These are phyloP conservation scores for Myotis myotis DNA, from an alignment of 2,797 vertebrate species.

Conservation along the genomic window DNA sequence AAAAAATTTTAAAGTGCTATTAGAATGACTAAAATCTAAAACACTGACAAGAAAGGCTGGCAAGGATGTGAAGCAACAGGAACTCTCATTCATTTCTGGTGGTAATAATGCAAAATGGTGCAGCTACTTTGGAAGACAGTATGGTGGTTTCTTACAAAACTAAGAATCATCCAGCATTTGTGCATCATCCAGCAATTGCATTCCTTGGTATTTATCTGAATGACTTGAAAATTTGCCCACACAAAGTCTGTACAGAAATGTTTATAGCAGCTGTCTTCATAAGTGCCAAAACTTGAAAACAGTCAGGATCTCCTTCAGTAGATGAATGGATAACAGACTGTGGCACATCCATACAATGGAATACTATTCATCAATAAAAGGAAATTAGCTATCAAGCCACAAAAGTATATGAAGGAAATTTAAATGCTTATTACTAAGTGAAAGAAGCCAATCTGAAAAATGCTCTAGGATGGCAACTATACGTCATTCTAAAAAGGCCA, in stretches of 20 bases:
- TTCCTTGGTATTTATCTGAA: slow-evolving; percentile 2
- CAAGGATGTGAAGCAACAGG: background rate
- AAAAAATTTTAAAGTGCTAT: background rate
- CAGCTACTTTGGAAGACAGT: background rate
- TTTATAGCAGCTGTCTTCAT: background rate
- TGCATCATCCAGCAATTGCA: background rate
- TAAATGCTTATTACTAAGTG: background rate
- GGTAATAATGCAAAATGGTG: background rate
- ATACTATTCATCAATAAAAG: slow-evolving; percentile 39
- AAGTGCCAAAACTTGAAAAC: slow-evolving; percentile 18
- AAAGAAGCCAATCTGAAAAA: slow-evolving; percentile 44
- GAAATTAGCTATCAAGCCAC: background rate
- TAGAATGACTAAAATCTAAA: background rate
- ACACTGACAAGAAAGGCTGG: background rate
- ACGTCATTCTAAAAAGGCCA: background rate
- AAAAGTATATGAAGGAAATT: background rate
- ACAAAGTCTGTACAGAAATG: background rate
- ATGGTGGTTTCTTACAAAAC: background rate
- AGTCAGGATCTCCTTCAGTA: background rate
- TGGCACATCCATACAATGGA: background rate
- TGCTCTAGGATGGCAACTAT: background rate
- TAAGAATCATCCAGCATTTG: background rate
- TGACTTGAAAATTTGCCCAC: background rate
- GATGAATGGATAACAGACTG: background rate
- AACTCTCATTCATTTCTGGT: background rate